These are phyloP conservation scores for Halcyon chelicuti DNA, from an alignment of 2,797 vertebrate species.

Conservation along the genomic window DNA sequence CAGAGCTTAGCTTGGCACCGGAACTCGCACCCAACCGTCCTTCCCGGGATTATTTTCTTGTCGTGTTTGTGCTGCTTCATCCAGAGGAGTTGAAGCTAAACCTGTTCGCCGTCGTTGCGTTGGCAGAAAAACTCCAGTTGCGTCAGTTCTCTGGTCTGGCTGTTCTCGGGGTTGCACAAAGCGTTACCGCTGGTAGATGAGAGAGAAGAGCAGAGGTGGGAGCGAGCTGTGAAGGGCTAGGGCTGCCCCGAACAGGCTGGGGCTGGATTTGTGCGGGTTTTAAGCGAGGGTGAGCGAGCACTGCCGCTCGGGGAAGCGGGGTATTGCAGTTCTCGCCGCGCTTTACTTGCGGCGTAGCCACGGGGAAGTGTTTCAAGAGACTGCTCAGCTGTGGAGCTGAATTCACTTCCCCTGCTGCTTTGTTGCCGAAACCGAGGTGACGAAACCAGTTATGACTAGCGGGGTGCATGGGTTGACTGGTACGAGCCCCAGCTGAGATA, in stretches of 20 bases:
- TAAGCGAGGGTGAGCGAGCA: neutral
- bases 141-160: neutral
- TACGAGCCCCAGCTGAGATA: neutral
- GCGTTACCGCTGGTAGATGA: fast-evolving
- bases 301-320: neutral
- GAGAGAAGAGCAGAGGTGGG: neutral
- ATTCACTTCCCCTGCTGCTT: fast-evolving
- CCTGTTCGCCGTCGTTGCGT: neutral
- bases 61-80: neutral
- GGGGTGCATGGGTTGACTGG: too few relatives aligned
- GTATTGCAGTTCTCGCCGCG: neutral
- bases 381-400: neutral
- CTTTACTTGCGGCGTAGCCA: fast-evolving
- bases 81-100: too few relatives aligned
- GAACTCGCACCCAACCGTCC: fast-evolving
- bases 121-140: neutral
- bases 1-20: neutral
- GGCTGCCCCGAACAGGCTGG: slow-evolving; percentile 17
- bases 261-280: neutral
- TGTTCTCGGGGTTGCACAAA: neutral
- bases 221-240: neutral
- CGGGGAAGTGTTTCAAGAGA: neutral
- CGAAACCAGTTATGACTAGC: neutral
- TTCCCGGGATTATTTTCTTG: neutral
- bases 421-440: neutral